Evolutionary conservation across 2,113 vertebrate species (phyloP).

Genomic region (Sus scrofa): T2T-Sscrofa CM000822.6:24795001-24795500

Average conservation of each 20-base stretch:
- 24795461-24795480: not conserved
- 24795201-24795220: not conserved
- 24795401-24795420: not conserved
- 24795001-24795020: not conserved
- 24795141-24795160: not conserved
- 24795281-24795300: not conserved
- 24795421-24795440: not conserved
- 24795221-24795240: not conserved
- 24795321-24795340: not conserved
- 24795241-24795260: not conserved
- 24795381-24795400: slow-evolving; percentile 17
- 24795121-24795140: not conserved
- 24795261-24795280: not conserved
- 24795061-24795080: not conserved
- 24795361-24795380: not conserved
- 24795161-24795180: not conserved
- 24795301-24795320: not conserved
- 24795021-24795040: not conserved
- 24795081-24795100: not conserved
- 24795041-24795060: not conserved
- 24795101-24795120: not conserved
- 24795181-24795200: not conserved
- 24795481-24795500: not conserved
- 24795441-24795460: not conserved
- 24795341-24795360: too few species aligned